Conservation (phyloP, 2,113 vertebrate species). For the Columbina picui region DNA sequence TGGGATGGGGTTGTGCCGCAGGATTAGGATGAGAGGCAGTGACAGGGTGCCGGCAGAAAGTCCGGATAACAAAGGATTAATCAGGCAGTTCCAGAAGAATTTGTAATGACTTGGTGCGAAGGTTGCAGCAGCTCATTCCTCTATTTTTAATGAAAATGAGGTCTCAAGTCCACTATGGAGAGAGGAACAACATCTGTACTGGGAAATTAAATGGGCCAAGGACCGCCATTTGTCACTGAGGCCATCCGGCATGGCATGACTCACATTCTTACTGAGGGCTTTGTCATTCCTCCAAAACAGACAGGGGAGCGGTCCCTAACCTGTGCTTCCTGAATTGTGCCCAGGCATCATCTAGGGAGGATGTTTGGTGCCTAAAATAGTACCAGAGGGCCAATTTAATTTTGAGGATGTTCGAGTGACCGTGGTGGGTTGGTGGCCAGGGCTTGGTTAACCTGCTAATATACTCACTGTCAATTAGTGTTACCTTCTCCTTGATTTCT, state of each 20-base stretch:
- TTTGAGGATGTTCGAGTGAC: neutral
- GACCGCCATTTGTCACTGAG: neutral
- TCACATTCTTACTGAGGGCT: neutral
- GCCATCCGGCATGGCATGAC: neutral
- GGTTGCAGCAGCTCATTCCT: neutral
- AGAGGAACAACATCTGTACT: neutral
- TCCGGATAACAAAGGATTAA: slow-evolving; percentile 30
- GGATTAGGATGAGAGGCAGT: slow-evolving; percentile 35
- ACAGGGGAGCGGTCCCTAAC: neutral
- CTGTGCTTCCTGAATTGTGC: neutral
- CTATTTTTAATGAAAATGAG: neutral
- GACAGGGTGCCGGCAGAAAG: slow-evolving; percentile 40
- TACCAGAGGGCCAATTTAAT: neutral
- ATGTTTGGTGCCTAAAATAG: neutral
- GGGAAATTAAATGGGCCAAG: neutral
- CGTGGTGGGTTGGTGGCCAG: neutral
- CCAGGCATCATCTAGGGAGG: neutral
- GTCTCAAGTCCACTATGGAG: neutral
- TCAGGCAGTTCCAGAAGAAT: slow-evolving; percentile 12
- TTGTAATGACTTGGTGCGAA: neutral
- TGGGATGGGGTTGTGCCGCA: slow-evolving; percentile 2
- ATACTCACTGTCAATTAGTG: neutral
- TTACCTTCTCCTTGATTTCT: neutral
- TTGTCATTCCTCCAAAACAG: neutral
- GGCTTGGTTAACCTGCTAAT: neutral